These are phyloP conservation scores for Albula glossodonta DNA, from an alignment of 2,113 vertebrate species.

Conservation along the genomic window DNA sequence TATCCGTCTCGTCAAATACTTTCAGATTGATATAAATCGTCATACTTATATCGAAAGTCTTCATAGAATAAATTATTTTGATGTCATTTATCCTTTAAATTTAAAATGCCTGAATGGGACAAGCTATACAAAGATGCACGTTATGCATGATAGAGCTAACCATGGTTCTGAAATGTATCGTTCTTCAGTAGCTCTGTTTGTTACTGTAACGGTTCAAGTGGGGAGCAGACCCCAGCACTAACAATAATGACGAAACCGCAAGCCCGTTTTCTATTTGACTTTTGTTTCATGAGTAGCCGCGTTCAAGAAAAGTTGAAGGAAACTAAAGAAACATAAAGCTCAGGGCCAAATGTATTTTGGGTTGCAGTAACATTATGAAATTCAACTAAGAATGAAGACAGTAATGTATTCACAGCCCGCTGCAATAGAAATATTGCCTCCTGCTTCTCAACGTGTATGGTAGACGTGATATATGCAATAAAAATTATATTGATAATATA, in stretches of 20 bases:
- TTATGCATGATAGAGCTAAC: background rate
- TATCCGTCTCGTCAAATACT: background rate
- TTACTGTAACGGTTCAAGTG: background rate
- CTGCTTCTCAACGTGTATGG: no score
- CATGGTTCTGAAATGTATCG: conserved; percentile 4
- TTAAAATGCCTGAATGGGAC: background rate
- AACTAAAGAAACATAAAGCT: no score
- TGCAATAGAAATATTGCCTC: no score
- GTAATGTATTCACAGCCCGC: no score
- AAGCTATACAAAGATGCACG: background rate
- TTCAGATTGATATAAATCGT: background rate
- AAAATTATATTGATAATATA: no score
- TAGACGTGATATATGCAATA: no score
- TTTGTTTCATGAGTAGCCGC: background rate
- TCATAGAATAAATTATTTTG: background rate
- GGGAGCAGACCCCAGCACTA: no score
- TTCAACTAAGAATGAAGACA: no score
- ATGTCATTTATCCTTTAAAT: background rate
- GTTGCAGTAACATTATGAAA: no score
- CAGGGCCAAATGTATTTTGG: no score
- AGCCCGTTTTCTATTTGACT: no score
- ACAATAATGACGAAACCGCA: no score
- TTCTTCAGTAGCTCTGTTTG: background rate
- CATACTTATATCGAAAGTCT: background rate
- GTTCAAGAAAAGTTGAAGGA: background rate